Conservation (phyloP, 35 echinoderm and acorn worm species). For the Stichopus chloronotus region DNA sequence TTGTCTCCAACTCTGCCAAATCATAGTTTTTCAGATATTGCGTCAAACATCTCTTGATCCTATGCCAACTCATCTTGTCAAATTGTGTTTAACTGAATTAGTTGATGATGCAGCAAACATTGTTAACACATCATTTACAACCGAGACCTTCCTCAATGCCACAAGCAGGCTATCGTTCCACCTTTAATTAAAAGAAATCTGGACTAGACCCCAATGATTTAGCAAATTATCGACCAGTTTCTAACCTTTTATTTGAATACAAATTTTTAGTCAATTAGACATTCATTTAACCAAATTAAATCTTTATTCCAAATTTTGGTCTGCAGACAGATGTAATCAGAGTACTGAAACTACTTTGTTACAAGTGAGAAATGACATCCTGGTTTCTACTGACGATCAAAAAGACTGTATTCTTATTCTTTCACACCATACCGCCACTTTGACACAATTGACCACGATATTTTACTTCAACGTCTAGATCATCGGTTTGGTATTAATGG, state of each 20-base stretch:
- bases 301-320: slow-evolving; percentile 72
- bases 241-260: slow-evolving; percentile 71
- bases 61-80: slow-evolving; percentile 33
- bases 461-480: slow-evolving; percentile 62
- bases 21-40: slow-evolving; percentile 36
- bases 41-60: slow-evolving; percentile 2
- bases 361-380: slow-evolving; percentile 79
- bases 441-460: slow-evolving; percentile 76
- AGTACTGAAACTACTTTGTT: slow-evolving; percentile 73
- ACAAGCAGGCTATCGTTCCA: slow-evolving; percentile 61
- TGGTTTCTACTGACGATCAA: slow-evolving; percentile 67
- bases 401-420: slow-evolving; percentile 66
- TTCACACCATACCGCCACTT: slow-evolving; percentile 75
- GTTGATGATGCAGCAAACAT: slow-evolving; percentile 28
- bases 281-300: slow-evolving; percentile 47
- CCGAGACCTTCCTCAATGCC: slow-evolving; percentile 22
- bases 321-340: slow-evolving; percentile 75
- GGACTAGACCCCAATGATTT: slow-evolving; percentile 67
- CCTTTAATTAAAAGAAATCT: slow-evolving; percentile 69
- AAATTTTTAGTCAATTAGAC: slow-evolving; percentile 64
- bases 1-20: not conserved
- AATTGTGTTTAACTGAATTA: slow-evolving; percentile 30
- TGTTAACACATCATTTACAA: slow-evolving; percentile 27
- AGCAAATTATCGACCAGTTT: slow-evolving; percentile 76
- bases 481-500: slow-evolving; percentile 37